Base-by-base conservation (phyloP, 2,113 vertebrate species). In the Ageneiosus marmoratus region DNA sequence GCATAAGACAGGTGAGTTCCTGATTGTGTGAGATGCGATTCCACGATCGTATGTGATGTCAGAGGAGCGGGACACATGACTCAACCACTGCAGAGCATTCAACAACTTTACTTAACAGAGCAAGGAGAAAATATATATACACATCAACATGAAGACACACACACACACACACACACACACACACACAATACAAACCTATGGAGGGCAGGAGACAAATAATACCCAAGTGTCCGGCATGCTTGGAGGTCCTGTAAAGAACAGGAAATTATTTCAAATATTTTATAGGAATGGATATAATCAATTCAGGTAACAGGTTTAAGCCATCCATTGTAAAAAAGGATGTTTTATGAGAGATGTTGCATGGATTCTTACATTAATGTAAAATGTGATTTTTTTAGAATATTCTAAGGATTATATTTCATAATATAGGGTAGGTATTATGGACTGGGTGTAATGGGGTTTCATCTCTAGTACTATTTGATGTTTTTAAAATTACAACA, bases 401-500 rank as follows among this genome's bases (percentile, higher is more conserved):
- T 65, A 12, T 29, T 62, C 29, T 62, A 15, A 8, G 9, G 6
- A 3, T 29, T 62, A 62, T 11, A 62, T 65, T 65, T 37, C 32
- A 37, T 34, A 16, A 67, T 44, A 44, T 24, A 22, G 11, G 10
- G 22, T 15, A 70, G 10, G 24, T 7, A n/a, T n/a, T n/a, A 13
- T 46, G 22, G 9, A 4, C 41, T 27, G 32, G 63, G 41, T 69
- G 8, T 69, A 69, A 69, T 22, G 7, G 6, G 18, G 32, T 65
- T 75, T 75, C n/a, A 62, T 63, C 60, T 29, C 58, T 10, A 56
- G 37, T 44, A 44, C 50, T 41, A 29, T 56, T 73, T 80, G 81
- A 83, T 86, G 77, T 80, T 83, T 81, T 60, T 81, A 41, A 77
- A 55, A 62, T 29, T 12, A 62, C 27, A 24, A 69, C 67, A 74